Base-by-base conservation (phyloP, 2,888 invertebrate species). In the Galerucella calmariensis region DNA sequence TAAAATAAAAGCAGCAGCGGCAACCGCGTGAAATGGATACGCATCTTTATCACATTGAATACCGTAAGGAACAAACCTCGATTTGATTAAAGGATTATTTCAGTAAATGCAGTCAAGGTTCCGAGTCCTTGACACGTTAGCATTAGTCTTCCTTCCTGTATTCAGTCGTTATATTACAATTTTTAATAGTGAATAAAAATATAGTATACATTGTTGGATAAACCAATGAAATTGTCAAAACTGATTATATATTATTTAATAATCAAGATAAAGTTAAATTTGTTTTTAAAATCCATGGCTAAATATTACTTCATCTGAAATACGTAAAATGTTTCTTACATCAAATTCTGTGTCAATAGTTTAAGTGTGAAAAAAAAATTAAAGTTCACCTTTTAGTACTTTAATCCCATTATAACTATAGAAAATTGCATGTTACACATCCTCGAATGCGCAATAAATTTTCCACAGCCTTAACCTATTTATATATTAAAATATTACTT, bases 381-480 rank as follows among this genome's bases (percentile, higher is more conserved):
- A 56, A 56, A 56, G 10, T 56, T 56, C 3, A 20, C 20, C 16
- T 56, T 16, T 56, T 20, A 9, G 56, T 8, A 16, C 8, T 10
- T 56, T 20, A 10, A 56, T 2, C 12, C 46, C 46, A 48, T 48
- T 56, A 2, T 56, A 20, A 10, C 16, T 16, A 20, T 56, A 20
- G 16, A 20, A 56, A 56, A 56, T 11, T 56, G 16, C 20, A 56
- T 56, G 56, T 56, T 20, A 20, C 56, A 20, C 20, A 56, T 56
- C 56, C 20, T 56, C 56, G 9, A 56, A 56, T 56, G 56, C 20
- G 56, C 20, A 56, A 56, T 56, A 56, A 16, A 56, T 56, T 56
- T 56, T 56, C 20, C 2, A 16, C 56, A 16, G 10, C 20, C 11
- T 56, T 56, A 56, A 56, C 56, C 56, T 56, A 56, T 10, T 56